phyloP scores from a whole-genome alignment of 2,888 invertebrate genomes.

The Dione juno region DNA sequence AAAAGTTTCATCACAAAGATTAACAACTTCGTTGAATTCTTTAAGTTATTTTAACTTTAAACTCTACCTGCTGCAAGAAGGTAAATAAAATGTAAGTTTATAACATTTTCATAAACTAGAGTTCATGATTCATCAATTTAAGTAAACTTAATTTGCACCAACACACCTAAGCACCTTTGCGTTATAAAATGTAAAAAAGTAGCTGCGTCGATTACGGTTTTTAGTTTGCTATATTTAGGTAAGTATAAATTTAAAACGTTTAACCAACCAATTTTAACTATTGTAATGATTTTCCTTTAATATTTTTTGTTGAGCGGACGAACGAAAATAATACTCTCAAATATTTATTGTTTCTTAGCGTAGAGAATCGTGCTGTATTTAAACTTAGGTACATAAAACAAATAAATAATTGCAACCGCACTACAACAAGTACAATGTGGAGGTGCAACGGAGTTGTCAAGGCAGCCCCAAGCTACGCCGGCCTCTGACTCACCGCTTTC shows the following conservation, averaged over 20 bases:
- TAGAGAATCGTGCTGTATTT: neutral
- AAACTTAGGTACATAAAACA: neutral
- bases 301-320: too few species aligned
- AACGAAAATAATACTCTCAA: too few species aligned
- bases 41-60: neutral
- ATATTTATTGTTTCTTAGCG: too few species aligned
- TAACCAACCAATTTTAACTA: neutral
- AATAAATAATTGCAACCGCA: neutral
- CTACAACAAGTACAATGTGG: neutral
- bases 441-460: constrained; percentile 49
- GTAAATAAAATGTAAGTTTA: neutral
- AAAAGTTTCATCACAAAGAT: neutral
- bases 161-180: neutral
- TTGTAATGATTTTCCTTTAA: too few species aligned
- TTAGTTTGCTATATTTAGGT: neutral
- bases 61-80: neutral
- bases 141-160: neutral
- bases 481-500: constrained; percentile 58
- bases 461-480: constrained; percentile 55
- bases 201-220: neutral
- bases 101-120: neutral
- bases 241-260: neutral
- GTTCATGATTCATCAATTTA: constrained; percentile 2
- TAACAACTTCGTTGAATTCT: neutral
- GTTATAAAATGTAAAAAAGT: neutral